Conservation (phyloP, 1,140 invertebrate genomes). For the Caenorhabditis elegans region DNA sequence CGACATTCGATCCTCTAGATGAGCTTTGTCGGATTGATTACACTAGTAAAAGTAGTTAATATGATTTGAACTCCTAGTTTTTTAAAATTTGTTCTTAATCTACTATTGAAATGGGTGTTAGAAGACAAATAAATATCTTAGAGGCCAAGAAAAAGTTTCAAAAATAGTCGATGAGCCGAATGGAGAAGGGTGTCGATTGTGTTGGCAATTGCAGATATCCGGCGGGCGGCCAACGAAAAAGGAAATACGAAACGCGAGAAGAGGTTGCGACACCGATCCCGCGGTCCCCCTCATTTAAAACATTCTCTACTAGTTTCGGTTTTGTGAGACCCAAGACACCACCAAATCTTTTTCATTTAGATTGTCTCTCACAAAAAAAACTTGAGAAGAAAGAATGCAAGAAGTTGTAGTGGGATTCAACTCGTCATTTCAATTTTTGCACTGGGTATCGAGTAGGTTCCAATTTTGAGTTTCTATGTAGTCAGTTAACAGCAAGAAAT, state of each 20-base stretch:
- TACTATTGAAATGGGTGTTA: background rate
- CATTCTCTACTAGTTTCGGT: conserved; percentile 1
- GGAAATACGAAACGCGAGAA: conserved; percentile 32
- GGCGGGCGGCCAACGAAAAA: background rate
- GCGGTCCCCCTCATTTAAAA: conserved; percentile 6
- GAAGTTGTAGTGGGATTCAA: background rate
- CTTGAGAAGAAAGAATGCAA: background rate
- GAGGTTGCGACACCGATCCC: conserved; percentile 29
- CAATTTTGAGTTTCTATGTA: too few species aligned
- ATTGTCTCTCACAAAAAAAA: conserved; percentile 8
- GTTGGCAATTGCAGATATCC: conserved; percentile 26
- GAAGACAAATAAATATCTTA: background rate
- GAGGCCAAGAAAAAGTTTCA: conserved; percentile 10
- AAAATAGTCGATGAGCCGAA: background rate
- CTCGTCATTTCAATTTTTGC: background rate
- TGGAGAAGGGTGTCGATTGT: conserved; percentile 12
- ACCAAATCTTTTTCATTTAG: conserved; percentile 16
- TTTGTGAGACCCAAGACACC: conserved; percentile 24
- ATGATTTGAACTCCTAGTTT: background rate
- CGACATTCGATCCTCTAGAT: conserved; percentile 18
- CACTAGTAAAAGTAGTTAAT: background rate
- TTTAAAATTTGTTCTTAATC: background rate
- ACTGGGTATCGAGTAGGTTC: too few species aligned
- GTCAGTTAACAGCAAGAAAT: too few species aligned
- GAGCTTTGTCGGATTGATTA: background rate